Base-by-base conservation (phyloP, 1,140 invertebrate species). In the Drosophila asahinai region DNA sequence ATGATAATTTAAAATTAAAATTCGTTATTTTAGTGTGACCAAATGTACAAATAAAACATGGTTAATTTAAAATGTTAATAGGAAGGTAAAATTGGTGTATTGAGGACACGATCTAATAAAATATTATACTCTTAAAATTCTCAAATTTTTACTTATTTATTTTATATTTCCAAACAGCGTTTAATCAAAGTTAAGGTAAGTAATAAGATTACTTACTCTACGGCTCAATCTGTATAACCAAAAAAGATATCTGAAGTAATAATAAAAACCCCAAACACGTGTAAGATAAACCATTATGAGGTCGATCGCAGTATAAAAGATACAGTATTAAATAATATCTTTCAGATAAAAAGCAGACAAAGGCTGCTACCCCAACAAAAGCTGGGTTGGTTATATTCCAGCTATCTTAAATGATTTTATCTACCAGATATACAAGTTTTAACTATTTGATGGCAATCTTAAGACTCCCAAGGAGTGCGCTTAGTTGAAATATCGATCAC, bases 361-460 rank as follows among this genome's bases (percentile, higher is more conserved):
- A 2, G 30, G 30, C 9, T 33, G 1, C 8, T 52, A 33, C 15
- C 27, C 36, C n/a, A 43, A 43, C 17, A 30, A 51, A 51, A 22
- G 22, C 14, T 30, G 4, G 19, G 0, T 40, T 7, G 5, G 22
- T 25, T n/a, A 17, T 33, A 64, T 22, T 33, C 7, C 14, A 17
- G 0, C 11, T 12, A 59, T 33, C 38, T 63, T 14, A 19, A 36
- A 19, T 33, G 17, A 64, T 64, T 64, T 64, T 0, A 15, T 5
- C 1, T n/a, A 7, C 4, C 1, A 42, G 8, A 33, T 51, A 15
- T 9, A 17, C 7, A 5, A 40, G 5, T 52, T 36, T 67, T 8
- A 52, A 7, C 48, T 47, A 67, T 30, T n/a, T 22, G 33, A 55
- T 67, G 0, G 17, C 33, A 30, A 67, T 70, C 62, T 27, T 27